A percentile compares a stretch with the other conserved stretches of the same genome.
Conservation (phyloP, 2,888 invertebrate genomes). For the Eulithis testata region DNA sequence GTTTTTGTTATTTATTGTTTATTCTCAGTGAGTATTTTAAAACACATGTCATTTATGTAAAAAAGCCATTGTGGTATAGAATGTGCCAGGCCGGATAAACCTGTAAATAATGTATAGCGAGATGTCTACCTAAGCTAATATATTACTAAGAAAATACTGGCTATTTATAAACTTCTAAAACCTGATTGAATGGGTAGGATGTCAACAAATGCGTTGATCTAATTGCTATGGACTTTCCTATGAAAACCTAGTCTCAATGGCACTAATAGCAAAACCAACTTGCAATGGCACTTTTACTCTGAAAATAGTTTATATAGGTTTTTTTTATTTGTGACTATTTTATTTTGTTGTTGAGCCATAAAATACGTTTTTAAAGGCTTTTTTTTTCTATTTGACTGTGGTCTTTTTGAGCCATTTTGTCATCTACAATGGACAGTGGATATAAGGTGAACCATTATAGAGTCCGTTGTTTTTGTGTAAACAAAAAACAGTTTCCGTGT, state of each 20-base stretch:
- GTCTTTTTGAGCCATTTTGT: background rate
- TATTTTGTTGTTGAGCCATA: too few relatives aligned
- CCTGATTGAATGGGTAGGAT: background rate
- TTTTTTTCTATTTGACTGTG: background rate
- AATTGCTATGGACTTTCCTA: background rate
- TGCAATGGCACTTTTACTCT: background rate
- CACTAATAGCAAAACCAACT: too few relatives aligned
- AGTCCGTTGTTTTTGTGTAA: background rate
- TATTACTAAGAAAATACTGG: background rate
- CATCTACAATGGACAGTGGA: background rate
- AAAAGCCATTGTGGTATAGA: background rate
- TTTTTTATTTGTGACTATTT: background rate
- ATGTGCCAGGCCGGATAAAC: background rate
- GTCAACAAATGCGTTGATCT: background rate
- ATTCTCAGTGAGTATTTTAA: slow-evolving; percentile 13
- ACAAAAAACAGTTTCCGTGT: background rate
- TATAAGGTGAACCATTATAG: background rate
- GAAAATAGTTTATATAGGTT: background rate
- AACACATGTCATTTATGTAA: slow-evolving; percentile 2
- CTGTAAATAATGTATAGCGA: background rate
- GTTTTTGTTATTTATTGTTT: slow-evolving; percentile 19
- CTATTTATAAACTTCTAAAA: background rate
- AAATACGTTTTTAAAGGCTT: background rate
- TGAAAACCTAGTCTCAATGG: too few relatives aligned
- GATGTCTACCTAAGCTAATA: background rate